phyloP scores from a whole-genome alignment of 2,113 vertebrate genomes.

The Lasiurus cinereus region DNA sequence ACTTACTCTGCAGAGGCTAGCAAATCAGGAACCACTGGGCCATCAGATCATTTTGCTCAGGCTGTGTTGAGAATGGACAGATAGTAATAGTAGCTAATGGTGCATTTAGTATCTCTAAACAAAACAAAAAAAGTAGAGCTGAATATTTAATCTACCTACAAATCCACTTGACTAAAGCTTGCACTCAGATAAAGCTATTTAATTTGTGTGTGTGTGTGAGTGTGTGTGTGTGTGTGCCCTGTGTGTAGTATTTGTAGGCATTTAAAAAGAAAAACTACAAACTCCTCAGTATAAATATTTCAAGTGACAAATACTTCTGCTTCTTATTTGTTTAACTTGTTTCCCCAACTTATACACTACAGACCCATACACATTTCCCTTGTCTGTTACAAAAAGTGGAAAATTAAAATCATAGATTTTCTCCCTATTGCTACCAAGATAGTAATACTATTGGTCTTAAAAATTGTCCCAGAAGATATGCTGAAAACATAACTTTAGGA shows the following conservation, averaged over 20 bases:
- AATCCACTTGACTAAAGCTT: constrained; percentile 72
- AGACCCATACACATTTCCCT: constrained; percentile 12
- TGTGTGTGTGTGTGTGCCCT: rapidly evolving
- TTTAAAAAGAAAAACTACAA: constrained; percentile 3
- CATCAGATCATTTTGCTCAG: constrained; percentile 1
- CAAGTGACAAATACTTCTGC: background rate
- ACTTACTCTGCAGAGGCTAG: constrained; percentile 1
- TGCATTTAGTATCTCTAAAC: constrained; percentile 28
- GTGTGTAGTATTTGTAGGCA: constrained; percentile 40
- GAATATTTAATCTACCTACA: constrained; percentile 76
- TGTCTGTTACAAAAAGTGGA: constrained; percentile 67
- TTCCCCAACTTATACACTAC: background rate
- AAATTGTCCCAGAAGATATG: constrained; percentile 41
- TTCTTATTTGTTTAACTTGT: constrained; percentile 25
- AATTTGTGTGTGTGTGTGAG: background rate
- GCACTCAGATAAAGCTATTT: constrained; percentile 66
- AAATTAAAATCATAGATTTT: constrained; percentile 69
- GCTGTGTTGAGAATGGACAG: background rate
- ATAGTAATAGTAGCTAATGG: constrained; percentile 26
- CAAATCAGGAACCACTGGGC: background rate
- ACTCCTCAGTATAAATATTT: background rate
- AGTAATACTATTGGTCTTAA: constrained; percentile 73
- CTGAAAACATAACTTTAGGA: constrained; percentile 60
- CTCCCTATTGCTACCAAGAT: constrained; percentile 45
- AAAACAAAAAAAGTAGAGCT: constrained; percentile 45